Percentiles rank a stretch among this genome's conserved stretches.
Conservation (phyloP, 1,140 invertebrate genomes). For the Sitobion miscanthi region DNA sequence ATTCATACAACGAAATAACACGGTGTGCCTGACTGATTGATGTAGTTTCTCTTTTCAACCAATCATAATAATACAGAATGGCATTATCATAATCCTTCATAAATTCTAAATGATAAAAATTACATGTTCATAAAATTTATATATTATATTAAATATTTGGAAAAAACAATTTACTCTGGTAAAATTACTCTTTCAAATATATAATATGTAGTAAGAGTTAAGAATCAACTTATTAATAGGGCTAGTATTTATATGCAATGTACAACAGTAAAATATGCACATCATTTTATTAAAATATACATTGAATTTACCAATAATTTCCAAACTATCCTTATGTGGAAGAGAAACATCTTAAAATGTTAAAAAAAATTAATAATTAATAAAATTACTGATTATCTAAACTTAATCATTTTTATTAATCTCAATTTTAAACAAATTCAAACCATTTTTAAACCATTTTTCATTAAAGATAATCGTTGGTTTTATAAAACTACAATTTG, state of each 20-base stretch:
- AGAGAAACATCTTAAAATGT: not conserved
- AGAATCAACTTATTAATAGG: not conserved
- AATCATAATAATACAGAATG: slow-evolving; percentile 5
- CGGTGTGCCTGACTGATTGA: not conserved
- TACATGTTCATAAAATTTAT: not conserved
- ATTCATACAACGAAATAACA: slow-evolving; percentile 30
- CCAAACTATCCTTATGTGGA: not conserved
- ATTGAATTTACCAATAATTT: not conserved
- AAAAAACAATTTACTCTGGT: not conserved
- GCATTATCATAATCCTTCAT: slow-evolving; percentile 24
- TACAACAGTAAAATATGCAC: not conserved
- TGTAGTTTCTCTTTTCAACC: not conserved
- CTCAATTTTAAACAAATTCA: not conserved
- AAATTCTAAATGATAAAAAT: slow-evolving; percentile 9
- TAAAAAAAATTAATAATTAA: not conserved
- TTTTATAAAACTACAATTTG: not conserved
- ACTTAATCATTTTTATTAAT: not conserved
- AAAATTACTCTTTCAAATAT: not conserved
- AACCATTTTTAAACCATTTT: not conserved
- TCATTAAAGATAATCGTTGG: not conserved
- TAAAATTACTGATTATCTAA: not conserved
- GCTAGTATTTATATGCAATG: not conserved
- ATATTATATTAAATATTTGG: not conserved
- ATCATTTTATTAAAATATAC: not conserved
- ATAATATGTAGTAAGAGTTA: not conserved